Evolutionary conservation across 2,888 invertebrate genomes (phyloP).

Genomic region (Drosophila maculinotata): DNA sequence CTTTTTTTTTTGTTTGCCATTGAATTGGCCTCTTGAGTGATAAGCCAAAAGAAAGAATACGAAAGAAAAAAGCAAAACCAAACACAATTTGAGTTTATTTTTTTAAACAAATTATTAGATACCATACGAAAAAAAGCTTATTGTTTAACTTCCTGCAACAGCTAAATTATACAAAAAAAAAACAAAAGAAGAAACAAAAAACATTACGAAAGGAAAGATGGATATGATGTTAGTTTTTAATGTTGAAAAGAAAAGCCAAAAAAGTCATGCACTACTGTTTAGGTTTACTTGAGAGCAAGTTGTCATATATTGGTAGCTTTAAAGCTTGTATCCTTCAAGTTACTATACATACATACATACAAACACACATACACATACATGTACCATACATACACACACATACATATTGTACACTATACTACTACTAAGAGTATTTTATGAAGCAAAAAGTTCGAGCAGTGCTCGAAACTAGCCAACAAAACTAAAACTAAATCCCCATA

Average conservation of each 20-base stretch:
- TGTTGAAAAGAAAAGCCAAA: slow-evolving; percentile 78
- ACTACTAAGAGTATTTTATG: slow-evolving; percentile 77
- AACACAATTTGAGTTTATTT: slow-evolving; percentile 38
- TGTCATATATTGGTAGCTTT: slow-evolving; percentile 79
- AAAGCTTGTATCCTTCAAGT: slow-evolving; percentile 79
- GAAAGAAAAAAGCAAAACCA: slow-evolving; percentile 10
- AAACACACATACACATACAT: slow-evolving; percentile 37
- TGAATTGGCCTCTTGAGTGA: slow-evolving; percentile 62
- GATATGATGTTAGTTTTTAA: slow-evolving; percentile 66
- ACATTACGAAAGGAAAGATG: slow-evolving; percentile 24
- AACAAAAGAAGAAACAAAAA: slow-evolving; percentile 1
- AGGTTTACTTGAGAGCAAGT: slow-evolving; percentile 74
- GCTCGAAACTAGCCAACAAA: slow-evolving; percentile 54
- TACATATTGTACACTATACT: slow-evolving; percentile 49
- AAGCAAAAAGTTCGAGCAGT: slow-evolving; percentile 61
- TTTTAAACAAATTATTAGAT: slow-evolving; percentile 26
- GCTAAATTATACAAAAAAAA: slow-evolving; percentile 49
- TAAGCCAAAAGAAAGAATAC: slow-evolving; percentile 46
- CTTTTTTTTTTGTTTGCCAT: slow-evolving; percentile 40
- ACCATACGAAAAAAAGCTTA: slow-evolving; percentile 34
- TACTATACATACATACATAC: slow-evolving; percentile 44
- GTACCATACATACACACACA: slow-evolving; percentile 37
- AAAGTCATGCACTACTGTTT: slow-evolving; percentile 78
- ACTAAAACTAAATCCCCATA: slow-evolving; percentile 35
- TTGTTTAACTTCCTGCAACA: slow-evolving; percentile 64